These are phyloP conservation scores for Drosophila lacteicornis DNA, from an alignment of 1,140 invertebrate genomes.

Conservation along the genomic window DNA sequence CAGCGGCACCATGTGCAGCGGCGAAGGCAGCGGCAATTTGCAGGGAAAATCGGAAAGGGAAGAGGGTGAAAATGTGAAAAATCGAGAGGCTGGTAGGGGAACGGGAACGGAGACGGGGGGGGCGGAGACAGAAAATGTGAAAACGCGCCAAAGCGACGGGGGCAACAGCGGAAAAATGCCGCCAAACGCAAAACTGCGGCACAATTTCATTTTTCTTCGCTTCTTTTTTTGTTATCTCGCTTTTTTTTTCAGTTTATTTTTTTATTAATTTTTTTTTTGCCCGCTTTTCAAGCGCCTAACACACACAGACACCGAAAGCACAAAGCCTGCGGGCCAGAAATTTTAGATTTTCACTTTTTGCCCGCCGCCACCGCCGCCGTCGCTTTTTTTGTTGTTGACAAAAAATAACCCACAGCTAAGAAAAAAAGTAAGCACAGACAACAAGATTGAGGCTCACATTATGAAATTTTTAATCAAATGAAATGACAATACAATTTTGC, in stretches of 20 bases:
- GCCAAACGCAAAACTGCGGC: constrained; percentile 68
- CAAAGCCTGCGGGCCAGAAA: constrained; percentile 45
- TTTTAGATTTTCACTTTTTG: constrained; percentile 58
- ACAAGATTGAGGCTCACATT: constrained; percentile 35
- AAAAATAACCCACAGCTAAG: constrained; percentile 53
- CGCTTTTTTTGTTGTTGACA: constrained; percentile 41
- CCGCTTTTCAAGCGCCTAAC: constrained; percentile 30
- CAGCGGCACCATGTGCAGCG: constrained; percentile 34
- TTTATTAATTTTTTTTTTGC: constrained; percentile 29
- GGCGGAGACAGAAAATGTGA: constrained; percentile 41
- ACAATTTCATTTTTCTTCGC: constrained; percentile 54
- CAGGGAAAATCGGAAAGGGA: constrained; percentile 5
- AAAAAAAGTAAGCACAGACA: constrained; percentile 10
- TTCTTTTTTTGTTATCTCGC: constrained; percentile 32
- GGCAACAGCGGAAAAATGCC: constrained; percentile 57
- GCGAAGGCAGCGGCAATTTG: constrained; percentile 14
- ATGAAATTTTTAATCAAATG: constrained; percentile 79
- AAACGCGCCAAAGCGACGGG: constrained; percentile 44
- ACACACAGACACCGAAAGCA: constrained; percentile 24
- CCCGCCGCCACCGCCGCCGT: constrained; percentile 3
- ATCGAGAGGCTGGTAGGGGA: not conserved
- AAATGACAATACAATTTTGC: constrained; percentile 73
- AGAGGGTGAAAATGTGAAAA: constrained; percentile 24
- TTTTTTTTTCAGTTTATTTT: constrained; percentile 49
- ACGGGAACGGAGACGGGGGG: not conserved